Evolutionary conservation across 2,888 invertebrate genomes (phyloP).

Genomic region (Ectropis crepuscularia): DNA sequence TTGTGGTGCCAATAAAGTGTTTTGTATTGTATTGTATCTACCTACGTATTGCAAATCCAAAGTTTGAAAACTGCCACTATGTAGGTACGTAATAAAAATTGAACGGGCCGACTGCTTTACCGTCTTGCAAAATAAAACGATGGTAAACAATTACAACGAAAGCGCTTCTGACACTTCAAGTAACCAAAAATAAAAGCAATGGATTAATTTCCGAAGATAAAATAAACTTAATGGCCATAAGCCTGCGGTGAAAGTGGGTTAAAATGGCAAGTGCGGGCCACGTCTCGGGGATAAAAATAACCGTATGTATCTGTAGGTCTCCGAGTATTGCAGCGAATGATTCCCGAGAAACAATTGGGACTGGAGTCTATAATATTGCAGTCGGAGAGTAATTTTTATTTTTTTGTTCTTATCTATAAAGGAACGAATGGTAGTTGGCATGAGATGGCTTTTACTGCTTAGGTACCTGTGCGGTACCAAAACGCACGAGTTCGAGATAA

Average conservation of each 20-base stretch:
- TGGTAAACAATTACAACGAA: constrained; percentile 1
- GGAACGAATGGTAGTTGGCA: too few species aligned
- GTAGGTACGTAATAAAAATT: background rate
- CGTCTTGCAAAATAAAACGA: background rate
- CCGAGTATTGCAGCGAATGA: constrained; percentile 7
- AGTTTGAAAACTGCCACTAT: too few species aligned
- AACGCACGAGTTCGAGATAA: too few species aligned
- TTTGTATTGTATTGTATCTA: too few species aligned
- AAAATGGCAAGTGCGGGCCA: constrained; percentile 34
- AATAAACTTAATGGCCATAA: constrained; percentile 22
- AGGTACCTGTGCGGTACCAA: too few species aligned
- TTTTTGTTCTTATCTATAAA: too few species aligned
- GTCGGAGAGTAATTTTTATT: too few species aligned
- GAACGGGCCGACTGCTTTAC: background rate
- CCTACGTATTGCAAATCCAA: too few species aligned
- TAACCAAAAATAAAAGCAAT: constrained; percentile 14
- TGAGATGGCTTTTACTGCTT: too few species aligned
- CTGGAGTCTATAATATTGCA: too few species aligned
- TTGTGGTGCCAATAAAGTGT: too few species aligned
- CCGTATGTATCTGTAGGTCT: constrained; percentile 33
- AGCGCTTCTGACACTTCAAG: background rate
- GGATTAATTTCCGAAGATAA: constrained; percentile 23
- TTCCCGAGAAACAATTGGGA: background rate
- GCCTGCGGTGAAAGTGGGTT: constrained; percentile 38
- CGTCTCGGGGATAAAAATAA: constrained; percentile 34